phyloP scores from a whole-genome alignment of 2,888 invertebrate genomes.

The Stomorhina lunata region DNA sequence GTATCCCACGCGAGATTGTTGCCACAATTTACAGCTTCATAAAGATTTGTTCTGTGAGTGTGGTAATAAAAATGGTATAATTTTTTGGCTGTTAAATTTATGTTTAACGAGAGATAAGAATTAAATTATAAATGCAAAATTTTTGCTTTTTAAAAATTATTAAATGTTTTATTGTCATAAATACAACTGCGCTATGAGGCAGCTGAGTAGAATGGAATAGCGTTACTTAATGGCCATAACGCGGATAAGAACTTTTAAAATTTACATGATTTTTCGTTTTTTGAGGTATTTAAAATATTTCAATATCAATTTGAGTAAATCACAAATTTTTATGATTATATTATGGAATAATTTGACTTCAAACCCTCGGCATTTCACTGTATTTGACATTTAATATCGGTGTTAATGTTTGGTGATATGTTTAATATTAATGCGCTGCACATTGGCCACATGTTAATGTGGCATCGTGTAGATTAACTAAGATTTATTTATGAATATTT shows the following conservation, averaged over 20 bases:
- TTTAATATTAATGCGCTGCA: neutral
- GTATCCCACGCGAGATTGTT: neutral
- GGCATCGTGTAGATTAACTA: neutral
- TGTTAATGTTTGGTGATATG: neutral
- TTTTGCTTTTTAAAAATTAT: neutral
- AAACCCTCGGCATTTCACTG: too few relatives aligned
- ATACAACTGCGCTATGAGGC: too few relatives aligned
- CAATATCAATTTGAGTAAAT: too few relatives aligned
- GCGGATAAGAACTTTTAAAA: too few relatives aligned
- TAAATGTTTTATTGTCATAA: neutral
- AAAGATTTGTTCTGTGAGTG: neutral
- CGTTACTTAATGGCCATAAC: too few relatives aligned
- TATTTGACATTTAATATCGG: neutral
- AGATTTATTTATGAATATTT: neutral
- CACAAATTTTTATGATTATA: too few relatives aligned
- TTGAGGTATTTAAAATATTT: too few relatives aligned
- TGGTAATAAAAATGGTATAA: neutral
- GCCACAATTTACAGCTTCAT: neutral
- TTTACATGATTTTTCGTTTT: too few relatives aligned
- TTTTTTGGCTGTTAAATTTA: neutral
- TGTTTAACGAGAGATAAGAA: conserved; percentile 31
- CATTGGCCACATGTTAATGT: neutral
- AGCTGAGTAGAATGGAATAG: too few relatives aligned
- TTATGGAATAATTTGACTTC: too few relatives aligned
- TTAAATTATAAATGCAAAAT: conserved; percentile 2